Percentiles rank a stretch among this genome's conserved stretches.
These are phyloP conservation scores for Listrodromus nycthemerus DNA, from an alignment of 2,888 invertebrate genomes.

Conservation along the genomic window DNA sequence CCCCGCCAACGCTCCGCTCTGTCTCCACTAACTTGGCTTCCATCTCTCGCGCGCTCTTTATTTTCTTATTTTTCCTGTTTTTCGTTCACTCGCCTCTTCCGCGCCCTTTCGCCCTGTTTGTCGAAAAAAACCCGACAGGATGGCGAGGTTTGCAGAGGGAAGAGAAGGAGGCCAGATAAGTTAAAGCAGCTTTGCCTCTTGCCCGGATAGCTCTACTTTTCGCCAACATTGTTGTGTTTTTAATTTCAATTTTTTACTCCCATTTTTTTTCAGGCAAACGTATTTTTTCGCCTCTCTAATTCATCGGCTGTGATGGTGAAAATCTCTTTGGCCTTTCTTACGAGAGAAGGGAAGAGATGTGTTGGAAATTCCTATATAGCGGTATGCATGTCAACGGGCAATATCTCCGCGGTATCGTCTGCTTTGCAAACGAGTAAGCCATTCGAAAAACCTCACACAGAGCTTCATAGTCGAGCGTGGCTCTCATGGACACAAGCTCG, in stretches of 20 bases:
- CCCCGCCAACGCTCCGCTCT: slow-evolving; percentile 27
- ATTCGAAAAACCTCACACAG: slow-evolving; percentile 18
- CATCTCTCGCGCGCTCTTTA: slow-evolving; percentile 18
- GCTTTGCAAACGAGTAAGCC: slow-evolving; percentile 33
- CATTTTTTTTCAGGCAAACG: slow-evolving; percentile 2
- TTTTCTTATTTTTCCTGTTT: slow-evolving; percentile 26
- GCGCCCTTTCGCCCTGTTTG: slow-evolving; percentile 47
- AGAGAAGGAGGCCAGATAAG: slow-evolving; percentile 32
- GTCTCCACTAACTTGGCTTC: slow-evolving; percentile 35
- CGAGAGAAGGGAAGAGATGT: neutral
- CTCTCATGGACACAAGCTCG: slow-evolving; percentile 1
- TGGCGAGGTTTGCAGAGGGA: slow-evolving; percentile 22
- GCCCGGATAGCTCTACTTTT: slow-evolving; percentile 13
- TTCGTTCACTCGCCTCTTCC: slow-evolving; percentile 33
- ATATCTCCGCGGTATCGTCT: slow-evolving; percentile 47
- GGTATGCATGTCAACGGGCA: slow-evolving; percentile 54
- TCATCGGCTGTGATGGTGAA: slow-evolving; percentile 29
- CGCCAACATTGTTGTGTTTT: neutral
- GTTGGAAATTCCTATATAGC: slow-evolving; percentile 28
- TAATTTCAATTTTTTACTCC: slow-evolving; percentile 2
- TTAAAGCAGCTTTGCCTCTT: slow-evolving; percentile 27
- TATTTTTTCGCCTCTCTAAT: slow-evolving; percentile 11
- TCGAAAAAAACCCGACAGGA: slow-evolving; percentile 47
- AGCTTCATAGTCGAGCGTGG: neutral
- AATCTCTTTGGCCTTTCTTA: slow-evolving; percentile 13